These are phyloP conservation scores for Pseudolycoriella hygida DNA, from an alignment of 2,888 invertebrate species.

Conservation along the genomic window DNA sequence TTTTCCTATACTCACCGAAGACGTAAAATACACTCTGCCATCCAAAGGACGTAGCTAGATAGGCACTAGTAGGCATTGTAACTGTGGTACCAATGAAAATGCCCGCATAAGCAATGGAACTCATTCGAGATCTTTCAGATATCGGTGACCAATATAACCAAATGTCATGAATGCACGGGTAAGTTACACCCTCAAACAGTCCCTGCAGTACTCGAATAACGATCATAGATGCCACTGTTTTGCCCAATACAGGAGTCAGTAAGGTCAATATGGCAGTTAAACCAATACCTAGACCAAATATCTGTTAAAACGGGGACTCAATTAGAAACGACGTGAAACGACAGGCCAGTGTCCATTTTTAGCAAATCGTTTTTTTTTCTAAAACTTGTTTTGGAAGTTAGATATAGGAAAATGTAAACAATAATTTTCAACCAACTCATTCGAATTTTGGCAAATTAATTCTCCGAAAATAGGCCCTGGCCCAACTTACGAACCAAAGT, in stretches of 20 bases:
- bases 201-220: constrained; percentile 51
- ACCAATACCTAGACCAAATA: constrained; percentile 61
- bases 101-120: constrained; percentile 70
- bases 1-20: constrained; percentile 33
- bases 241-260: constrained; percentile 58
- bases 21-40: constrained; percentile 74
- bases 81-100: constrained; percentile 68
- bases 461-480: no score
- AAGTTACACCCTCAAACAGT: constrained; percentile 37
- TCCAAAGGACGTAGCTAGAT: constrained; percentile 53
- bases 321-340: no score
- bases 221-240: constrained; percentile 18
- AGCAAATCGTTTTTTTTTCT: no score
- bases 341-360: no score
- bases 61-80: constrained; percentile 60
- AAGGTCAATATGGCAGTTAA: constrained; percentile 63
- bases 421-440: no score
- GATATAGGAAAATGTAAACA: no score
- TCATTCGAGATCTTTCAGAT: constrained; percentile 56
- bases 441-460: no score
- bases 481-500: no score
- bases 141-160: constrained; percentile 75
- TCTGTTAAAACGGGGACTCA: no score
- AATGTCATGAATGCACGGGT: constrained; percentile 50
- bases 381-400: no score